phyloP scores from a whole-genome alignment of 2,888 invertebrate species.

The Julus scanicus region DNA sequence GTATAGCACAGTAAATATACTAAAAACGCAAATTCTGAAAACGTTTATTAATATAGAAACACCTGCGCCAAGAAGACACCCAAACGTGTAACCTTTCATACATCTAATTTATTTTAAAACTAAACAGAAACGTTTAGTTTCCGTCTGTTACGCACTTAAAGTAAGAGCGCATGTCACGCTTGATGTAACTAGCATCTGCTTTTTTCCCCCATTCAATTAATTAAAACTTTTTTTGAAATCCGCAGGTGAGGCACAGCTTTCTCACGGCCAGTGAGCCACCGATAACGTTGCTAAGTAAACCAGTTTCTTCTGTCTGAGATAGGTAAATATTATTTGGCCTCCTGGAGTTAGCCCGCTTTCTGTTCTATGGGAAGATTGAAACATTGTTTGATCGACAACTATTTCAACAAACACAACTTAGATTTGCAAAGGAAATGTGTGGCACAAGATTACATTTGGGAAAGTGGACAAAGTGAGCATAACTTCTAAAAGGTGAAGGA shows the following conservation, averaged over 20 bases:
- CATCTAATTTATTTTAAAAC: neutral
- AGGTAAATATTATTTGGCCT: conserved; percentile 12
- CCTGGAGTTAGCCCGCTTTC: neutral
- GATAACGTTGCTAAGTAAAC: neutral
- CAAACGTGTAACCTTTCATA: neutral
- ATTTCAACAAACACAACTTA: neutral
- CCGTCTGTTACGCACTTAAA: neutral
- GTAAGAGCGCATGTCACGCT: neutral
- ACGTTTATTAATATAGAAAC: neutral
- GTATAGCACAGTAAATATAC: neutral
- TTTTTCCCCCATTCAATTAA: neutral
- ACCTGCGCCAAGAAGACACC: conserved; percentile 17
- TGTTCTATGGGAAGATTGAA: neutral
- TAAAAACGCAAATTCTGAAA: neutral
- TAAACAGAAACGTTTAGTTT: neutral
- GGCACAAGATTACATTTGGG: neutral
- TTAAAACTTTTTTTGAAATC: neutral
- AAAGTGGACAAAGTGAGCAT: neutral
- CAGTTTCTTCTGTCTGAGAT: conserved; percentile 21
- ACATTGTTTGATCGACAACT: conserved; percentile 16
- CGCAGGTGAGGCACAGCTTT: conserved; percentile 16
- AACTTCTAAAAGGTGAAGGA: too few species aligned
- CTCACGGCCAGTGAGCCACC: neutral
- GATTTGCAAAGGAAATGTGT: neutral
- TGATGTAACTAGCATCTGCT: neutral